phyloP scores from a whole-genome alignment of 1,140 invertebrate genomes.

The Penaeus chinensis region DNA sequence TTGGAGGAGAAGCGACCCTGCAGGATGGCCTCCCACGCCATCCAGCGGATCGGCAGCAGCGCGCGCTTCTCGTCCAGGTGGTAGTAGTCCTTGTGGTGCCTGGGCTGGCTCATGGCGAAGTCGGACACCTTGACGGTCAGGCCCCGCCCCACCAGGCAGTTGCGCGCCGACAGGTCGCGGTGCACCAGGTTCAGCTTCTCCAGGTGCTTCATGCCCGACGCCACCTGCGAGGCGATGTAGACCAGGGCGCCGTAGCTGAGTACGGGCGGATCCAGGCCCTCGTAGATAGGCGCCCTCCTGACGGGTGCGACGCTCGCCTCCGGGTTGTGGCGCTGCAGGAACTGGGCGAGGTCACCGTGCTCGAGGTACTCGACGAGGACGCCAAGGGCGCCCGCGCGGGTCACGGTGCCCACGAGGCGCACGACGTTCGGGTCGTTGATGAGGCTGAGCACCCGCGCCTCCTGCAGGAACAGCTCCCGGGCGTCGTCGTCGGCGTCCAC shows the following conservation, averaged over 20 bases:
- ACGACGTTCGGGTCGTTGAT: slow-evolving; percentile 81
- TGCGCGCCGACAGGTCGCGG: slow-evolving; percentile 92
- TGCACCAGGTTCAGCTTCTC: slow-evolving; percentile 76
- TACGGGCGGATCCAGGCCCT: neutral
- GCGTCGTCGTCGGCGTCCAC: slow-evolving; percentile 3
- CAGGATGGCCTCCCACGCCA: slow-evolving; percentile 80
- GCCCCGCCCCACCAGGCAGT: slow-evolving; percentile 89
- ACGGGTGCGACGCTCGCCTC: slow-evolving; percentile 62
- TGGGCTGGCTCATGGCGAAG: slow-evolving; percentile 87
- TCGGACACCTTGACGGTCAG: slow-evolving; percentile 90
- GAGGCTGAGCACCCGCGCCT: slow-evolving; percentile 14
- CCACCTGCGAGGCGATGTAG: slow-evolving; percentile 66
- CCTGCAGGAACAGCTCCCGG: slow-evolving; percentile 41
- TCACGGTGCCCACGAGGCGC: slow-evolving; percentile 85
- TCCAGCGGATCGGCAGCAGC: slow-evolving; percentile 85
- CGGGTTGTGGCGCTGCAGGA: slow-evolving; percentile 66
- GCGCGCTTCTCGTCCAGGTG: slow-evolving; percentile 81
- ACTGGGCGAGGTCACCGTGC: slow-evolving; percentile 80
- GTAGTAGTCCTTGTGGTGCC: slow-evolving; percentile 85
- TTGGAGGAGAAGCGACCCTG: slow-evolving; percentile 86
- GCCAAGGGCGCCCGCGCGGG: slow-evolving; percentile 78
- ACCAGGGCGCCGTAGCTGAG: slow-evolving; percentile 57
- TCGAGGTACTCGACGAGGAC: slow-evolving; percentile 77
- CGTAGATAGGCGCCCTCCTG: neutral
- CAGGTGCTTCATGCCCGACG: slow-evolving; percentile 65